Percentiles rank a stretch among this genome's conserved stretches.
Evolutionary conservation across 2,888 invertebrate species (phyloP).

Genomic region (Augiades crinisus): DNA sequence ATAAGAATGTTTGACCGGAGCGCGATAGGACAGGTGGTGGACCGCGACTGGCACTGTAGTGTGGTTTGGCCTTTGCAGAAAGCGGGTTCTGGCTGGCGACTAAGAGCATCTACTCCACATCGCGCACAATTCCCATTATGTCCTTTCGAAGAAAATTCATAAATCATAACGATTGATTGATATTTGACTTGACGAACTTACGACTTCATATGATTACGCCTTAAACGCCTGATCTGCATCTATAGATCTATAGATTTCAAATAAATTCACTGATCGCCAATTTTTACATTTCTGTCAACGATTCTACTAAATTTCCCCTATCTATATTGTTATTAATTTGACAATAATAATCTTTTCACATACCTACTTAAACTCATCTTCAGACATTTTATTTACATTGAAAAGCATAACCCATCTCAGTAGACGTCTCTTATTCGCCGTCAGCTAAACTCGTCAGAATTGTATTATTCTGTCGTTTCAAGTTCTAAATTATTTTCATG

Average conservation of each 20-base stretch:
- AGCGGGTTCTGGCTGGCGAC: slow-evolving; percentile 33
- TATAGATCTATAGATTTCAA: not conserved
- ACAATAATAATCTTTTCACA: not conserved
- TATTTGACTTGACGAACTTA: not conserved
- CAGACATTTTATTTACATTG: not conserved
- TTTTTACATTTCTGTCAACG: not conserved
- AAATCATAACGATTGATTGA: no score
- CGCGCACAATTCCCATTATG: not conserved
- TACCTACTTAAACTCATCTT: not conserved
- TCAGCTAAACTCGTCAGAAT: slow-evolving; percentile 6
- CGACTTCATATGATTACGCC: no score
- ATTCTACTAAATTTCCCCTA: not conserved
- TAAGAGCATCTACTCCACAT: slow-evolving; percentile 5
- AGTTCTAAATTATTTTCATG: slow-evolving; percentile 1
- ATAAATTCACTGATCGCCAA: not conserved
- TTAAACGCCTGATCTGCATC: no score
- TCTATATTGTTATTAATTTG: not conserved
- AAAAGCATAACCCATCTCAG: not conserved
- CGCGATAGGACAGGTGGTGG: not conserved
- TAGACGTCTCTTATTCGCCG: slow-evolving; percentile 17
- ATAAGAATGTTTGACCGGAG: not conserved
- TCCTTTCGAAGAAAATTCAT: no score
- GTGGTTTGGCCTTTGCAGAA: not conserved
- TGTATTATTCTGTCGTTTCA: not conserved
- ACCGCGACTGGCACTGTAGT: not conserved